Evolutionary conservation across 2,797 vertebrate genomes (phyloP), one percentile per base, ranked within the genome.

Genomic region (Pangasius larnaudii): DNA sequence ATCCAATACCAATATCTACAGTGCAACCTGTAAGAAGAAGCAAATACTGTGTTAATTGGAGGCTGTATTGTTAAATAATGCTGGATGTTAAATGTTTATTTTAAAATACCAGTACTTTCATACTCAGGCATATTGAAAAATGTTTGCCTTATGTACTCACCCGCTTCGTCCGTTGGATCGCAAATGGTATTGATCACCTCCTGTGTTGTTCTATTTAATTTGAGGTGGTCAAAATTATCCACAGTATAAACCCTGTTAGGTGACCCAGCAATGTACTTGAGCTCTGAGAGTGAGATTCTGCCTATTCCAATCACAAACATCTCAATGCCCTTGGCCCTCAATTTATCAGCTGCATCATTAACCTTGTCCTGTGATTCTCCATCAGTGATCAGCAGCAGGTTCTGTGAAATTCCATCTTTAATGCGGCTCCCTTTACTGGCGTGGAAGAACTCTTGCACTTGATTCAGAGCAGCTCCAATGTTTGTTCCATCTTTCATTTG

Each of bases 311-410:
- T 94, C 80, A 93, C 95, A 89, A 96, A 97, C 58, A 98, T 84
- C 22, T 95, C 91, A 1, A 97, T 91, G 0, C 92, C 91, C 84
- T 91, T 65, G 0, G 0, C 84, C 82, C 93, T 93, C 49, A 98
- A 94, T 4, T 9, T 14, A 0, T 91, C 59, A 0, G 96, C 96
- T 0, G 95, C 93, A 0, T 91, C 72, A 0, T 86, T 81, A 33
- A 97, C 96, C 0, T 84, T 56, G 8, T 97, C 97, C 0, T 91
- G 19, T 0, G 97, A 96, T 0, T 91, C 80, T 0, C 96, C 96
- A 1, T 97, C 97, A 0, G 97, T 97, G 91, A 98, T 96, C 87
- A 98, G 91, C 67, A 98, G 89, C 85, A 98, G 94, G 83, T 96
- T 96, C 88, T 97, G 96, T 8, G 93, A 92, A 39, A 97, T 82